These are phyloP conservation scores for Agrypnia vestita DNA, from an alignment of 1,140 invertebrate species.

Conservation along the genomic window DNA sequence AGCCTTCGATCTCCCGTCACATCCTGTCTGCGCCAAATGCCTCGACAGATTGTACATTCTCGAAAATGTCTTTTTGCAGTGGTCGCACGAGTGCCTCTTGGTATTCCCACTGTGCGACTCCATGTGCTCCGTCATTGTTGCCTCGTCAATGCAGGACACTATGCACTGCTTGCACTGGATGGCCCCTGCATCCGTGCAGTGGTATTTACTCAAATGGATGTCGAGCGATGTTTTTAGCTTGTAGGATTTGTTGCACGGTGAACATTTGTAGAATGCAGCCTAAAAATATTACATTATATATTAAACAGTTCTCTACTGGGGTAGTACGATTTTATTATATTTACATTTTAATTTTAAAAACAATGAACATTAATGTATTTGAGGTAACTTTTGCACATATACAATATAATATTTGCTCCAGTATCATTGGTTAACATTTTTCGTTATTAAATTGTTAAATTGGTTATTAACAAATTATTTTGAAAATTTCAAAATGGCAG, in stretches of 20 bases:
- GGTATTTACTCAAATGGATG: conserved; percentile 44
- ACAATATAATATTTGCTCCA: no score
- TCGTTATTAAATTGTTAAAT: no score
- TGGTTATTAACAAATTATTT: no score
- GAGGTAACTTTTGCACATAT: no score
- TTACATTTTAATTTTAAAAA: no score
- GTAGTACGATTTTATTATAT: no score
- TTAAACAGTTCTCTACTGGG: no score
- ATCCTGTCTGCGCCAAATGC: conserved; percentile 83
- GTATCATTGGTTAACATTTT: no score
- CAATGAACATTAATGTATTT: no score
- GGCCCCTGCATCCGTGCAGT: conserved; percentile 22
- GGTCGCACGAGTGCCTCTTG: conserved; percentile 62
- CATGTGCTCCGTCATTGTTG: conserved; percentile 37
- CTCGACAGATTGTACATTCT: conserved; percentile 84
- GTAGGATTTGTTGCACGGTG: conserved; percentile 43
- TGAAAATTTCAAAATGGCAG: no score
- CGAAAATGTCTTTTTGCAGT: conserved; percentile 80
- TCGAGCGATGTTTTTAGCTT: conserved; percentile 43
- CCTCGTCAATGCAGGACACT: conserved; percentile 36
- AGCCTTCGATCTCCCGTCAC: conserved; percentile 76
- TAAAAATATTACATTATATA: conserved; percentile 59
- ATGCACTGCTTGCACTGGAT: conserved; percentile 37
- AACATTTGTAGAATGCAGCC: conserved; percentile 71
- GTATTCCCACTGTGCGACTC: not conserved